These are phyloP conservation scores for Promerops cafer DNA, from an alignment of 2,113 vertebrate genomes.

Conservation along the genomic window DNA sequence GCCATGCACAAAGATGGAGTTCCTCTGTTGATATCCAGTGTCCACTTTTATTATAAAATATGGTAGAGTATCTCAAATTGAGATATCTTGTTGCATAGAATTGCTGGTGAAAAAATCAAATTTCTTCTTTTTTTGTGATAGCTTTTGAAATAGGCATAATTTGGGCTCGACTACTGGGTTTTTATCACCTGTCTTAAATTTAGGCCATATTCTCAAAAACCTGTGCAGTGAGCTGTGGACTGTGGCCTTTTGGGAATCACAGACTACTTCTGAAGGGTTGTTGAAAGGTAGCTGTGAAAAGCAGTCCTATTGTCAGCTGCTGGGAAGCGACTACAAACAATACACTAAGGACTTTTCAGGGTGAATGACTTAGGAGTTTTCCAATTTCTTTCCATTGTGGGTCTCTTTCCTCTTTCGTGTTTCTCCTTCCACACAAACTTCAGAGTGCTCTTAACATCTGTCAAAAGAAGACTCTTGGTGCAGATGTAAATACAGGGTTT, in stretches of 20 bases:
- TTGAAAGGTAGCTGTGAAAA: neutral
- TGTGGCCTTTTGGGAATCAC: neutral
- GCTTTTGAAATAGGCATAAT: neutral
- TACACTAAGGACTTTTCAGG: neutral
- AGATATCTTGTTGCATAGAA: neutral
- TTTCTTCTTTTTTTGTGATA: neutral
- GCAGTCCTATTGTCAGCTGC: neutral
- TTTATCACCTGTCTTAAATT: neutral
- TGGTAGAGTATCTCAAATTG: neutral
- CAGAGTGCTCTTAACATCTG: neutral
- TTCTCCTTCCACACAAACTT: neutral
- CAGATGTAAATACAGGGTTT: slow-evolving; percentile 12
- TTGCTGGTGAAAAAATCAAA: neutral
- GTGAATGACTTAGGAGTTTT: neutral
- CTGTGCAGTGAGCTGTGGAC: neutral
- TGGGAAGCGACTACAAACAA: neutral
- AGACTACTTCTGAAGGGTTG: neutral
- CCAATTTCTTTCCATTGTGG: neutral
- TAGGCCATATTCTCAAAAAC: neutral
- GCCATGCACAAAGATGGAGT: neutral
- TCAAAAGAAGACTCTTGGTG: neutral
- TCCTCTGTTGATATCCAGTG: neutral
- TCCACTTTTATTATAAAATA: neutral
- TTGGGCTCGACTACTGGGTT: neutral
- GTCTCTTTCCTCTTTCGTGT: neutral